Evolutionary conservation across 2,888 invertebrate species (phyloP).

Genomic region (Leucophora obtusa): DNA sequence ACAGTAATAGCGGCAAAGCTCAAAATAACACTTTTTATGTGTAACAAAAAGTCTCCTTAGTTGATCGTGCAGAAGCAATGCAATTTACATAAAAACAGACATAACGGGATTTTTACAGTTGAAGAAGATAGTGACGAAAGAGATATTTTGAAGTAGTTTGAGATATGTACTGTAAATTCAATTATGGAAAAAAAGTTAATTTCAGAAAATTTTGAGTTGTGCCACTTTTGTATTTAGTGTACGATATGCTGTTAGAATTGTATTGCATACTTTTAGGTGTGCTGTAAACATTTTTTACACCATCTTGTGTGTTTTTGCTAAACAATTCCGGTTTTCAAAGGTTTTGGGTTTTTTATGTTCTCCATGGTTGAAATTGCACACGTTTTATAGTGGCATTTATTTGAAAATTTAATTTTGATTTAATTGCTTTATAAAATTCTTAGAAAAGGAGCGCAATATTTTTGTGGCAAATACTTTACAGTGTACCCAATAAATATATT

Average conservation of each 20-base stretch:
- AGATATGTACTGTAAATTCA: no score
- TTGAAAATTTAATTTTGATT: constrained; percentile 60
- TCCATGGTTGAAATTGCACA: constrained; percentile 39
- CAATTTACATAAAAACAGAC: no score
- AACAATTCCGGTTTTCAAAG: constrained; percentile 10
- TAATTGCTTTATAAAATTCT: constrained; percentile 47
- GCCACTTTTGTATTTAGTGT: neutral
- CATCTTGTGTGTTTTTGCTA: constrained; percentile 5
- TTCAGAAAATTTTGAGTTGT: no score
- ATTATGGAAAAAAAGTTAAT: no score
- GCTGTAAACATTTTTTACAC: constrained; percentile 46
- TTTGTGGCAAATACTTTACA: neutral
- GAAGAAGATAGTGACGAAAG: no score
- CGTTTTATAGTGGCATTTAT: constrained; percentile 54
- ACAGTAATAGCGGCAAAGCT: no score
- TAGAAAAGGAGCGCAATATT: neutral
- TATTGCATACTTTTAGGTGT: constrained; percentile 61
- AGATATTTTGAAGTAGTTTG: no score
- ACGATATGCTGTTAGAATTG: constrained; percentile 25
- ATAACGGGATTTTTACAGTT: no score
- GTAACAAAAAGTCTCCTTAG: no score
- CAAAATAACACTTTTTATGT: no score
- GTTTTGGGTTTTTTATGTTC: constrained; percentile 29
- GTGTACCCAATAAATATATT: neutral
- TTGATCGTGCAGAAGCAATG: no score